Conservation (phyloP, 2,113 vertebrate genomes). For the Perca flavescens region DNA sequence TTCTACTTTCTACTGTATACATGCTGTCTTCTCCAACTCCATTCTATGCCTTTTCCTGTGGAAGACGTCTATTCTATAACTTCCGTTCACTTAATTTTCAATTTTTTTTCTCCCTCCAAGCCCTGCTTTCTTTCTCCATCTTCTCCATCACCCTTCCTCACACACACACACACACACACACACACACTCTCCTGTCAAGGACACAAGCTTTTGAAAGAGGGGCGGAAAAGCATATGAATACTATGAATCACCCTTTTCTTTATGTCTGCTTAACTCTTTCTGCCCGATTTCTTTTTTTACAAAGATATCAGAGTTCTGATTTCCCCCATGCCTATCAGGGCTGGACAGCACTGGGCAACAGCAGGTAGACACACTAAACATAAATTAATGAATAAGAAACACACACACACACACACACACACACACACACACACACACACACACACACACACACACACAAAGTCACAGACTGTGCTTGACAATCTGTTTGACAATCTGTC, state of each 20-base stretch:
- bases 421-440: constrained; percentile 33
- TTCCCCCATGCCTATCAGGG: constrained; percentile 49
- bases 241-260: constrained; percentile 39
- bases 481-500: constrained; percentile 72
- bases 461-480: constrained; percentile 43
- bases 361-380: constrained; percentile 55
- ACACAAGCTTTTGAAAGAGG: constrained; percentile 54
- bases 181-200: constrained; percentile 55
- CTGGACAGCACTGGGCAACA: constrained; percentile 46
- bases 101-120: constrained; percentile 42
- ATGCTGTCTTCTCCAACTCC: constrained; percentile 21
- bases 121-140: constrained; percentile 39
- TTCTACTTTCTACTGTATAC: constrained; percentile 3
- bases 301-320: constrained; percentile 43
- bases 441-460: constrained; percentile 24
- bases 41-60: constrained; percentile 11
- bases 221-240: constrained; percentile 27
- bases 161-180: constrained; percentile 34
- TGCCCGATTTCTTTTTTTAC: constrained; percentile 24
- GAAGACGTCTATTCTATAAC: constrained; percentile 51
- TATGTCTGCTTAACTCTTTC: constrained; percentile 27
- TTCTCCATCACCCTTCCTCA: constrained; percentile 54
- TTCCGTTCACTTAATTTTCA: constrained; percentile 57
- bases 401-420: constrained; percentile 31
- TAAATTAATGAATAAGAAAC: constrained; percentile 55